Percentiles rank a stretch among this genome's conserved stretches.
These are phyloP conservation scores for Sphaerophoria rueppellii DNA, from an alignment of 2,888 invertebrate genomes.

Conservation along the genomic window DNA sequence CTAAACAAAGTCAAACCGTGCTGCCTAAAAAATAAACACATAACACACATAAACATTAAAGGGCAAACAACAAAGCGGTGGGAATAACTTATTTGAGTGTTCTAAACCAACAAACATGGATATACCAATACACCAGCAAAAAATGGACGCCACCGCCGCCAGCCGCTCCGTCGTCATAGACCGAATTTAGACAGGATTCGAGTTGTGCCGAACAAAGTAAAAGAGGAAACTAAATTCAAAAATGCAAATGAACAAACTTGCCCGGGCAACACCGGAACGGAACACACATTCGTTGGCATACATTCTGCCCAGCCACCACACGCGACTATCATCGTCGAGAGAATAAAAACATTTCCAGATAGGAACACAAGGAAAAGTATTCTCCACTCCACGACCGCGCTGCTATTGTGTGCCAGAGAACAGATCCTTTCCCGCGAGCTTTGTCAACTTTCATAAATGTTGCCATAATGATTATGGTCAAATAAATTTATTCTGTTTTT, in stretches of 20 bases:
- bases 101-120: conserved; percentile 39
- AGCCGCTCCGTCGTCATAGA: background rate
- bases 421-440: conserved; percentile 41
- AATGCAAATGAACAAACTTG: conserved; percentile 26
- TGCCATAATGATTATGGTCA: conserved; percentile 68
- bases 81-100: conserved; percentile 61
- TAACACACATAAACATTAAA: conserved; percentile 26
- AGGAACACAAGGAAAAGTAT: background rate
- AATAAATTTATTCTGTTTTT: conserved; percentile 57
- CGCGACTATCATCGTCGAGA: conserved; percentile 22
- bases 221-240: conserved; percentile 24
- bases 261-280: conserved; percentile 26
- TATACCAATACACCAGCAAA: conserved; percentile 5
- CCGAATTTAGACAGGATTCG: background rate
- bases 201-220: background rate
- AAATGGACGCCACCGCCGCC: background rate
- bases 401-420: background rate
- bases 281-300: conserved; percentile 36
- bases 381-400: too few species aligned
- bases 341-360: conserved; percentile 13
- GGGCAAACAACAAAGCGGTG: conserved; percentile 44
- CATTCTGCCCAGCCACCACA: conserved; percentile 35
- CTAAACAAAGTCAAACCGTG: conserved; percentile 11
- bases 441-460: conserved; percentile 61
- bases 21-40: conserved; percentile 28